These are phyloP conservation scores for Ophraella communa DNA, from an alignment of 2,888 invertebrate species.

Conservation along the genomic window DNA sequence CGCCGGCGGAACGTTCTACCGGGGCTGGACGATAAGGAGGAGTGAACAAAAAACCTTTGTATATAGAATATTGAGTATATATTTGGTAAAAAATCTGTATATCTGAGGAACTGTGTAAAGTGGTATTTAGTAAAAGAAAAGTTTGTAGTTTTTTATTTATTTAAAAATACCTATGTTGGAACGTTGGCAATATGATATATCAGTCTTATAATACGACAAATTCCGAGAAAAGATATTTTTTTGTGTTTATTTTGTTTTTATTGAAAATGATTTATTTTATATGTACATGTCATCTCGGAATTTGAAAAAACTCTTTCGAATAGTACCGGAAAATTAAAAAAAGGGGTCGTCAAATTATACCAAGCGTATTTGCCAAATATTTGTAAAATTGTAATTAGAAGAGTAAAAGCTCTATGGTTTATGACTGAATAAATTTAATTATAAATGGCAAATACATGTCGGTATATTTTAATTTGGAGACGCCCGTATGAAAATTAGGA, in stretches of 20 bases:
- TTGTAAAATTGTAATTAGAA: too few species aligned
- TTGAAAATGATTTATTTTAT: slow-evolving; percentile 4
- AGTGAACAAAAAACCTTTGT: slow-evolving; percentile 57
- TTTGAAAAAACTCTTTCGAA: slow-evolving; percentile 44
- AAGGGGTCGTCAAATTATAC: not conserved
- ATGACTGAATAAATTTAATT: not conserved
- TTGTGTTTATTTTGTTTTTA: not conserved
- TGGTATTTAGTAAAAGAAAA: slow-evolving; percentile 47
- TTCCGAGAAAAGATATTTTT: slow-evolving; percentile 39
- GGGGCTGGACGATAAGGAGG: slow-evolving; percentile 28
- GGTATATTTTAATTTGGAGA: not conserved
- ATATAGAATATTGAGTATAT: slow-evolving; percentile 56
- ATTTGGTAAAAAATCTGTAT: slow-evolving; percentile 61
- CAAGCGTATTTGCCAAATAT: not conserved
- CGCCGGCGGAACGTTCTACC: slow-evolving; percentile 2
- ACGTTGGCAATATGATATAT: slow-evolving; percentile 60
- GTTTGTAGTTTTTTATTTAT: too few species aligned
- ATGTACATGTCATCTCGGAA: slow-evolving; percentile 41
- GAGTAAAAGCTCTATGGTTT: too few species aligned
- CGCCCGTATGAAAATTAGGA: slow-evolving; percentile 50
- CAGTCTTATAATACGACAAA: slow-evolving; percentile 57
- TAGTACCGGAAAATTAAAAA: slow-evolving; percentile 48
- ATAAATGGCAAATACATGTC: not conserved
- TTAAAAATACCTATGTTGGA: slow-evolving; percentile 47
- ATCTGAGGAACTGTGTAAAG: slow-evolving; percentile 60